Evolutionary conservation across 2,113 vertebrate genomes (phyloP), one percentile per base, ranked within the genome.

Genomic region (Charadrius vociferus): DNA sequence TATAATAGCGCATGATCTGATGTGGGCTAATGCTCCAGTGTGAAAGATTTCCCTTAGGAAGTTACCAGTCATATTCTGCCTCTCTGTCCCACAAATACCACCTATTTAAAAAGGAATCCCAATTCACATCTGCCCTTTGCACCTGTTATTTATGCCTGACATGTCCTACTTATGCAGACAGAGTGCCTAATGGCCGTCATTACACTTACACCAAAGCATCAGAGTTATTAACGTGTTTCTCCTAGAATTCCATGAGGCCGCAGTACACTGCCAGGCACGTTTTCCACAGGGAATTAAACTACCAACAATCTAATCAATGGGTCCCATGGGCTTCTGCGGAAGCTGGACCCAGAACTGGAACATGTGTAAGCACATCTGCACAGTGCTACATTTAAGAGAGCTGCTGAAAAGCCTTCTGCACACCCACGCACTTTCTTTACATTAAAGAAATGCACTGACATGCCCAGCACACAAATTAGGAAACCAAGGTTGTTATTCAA

Each of bases 351-450:
- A 32, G 58, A 24, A 2, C 0, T 29, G 70, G n/a, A 14, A 0
- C 9, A 10, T 10, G 37, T 45, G 70, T 5, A 15, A 32, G 53
- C 58, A 67, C 29, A 47, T 9, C 16, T 30, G 11, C 14, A 13
- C 0, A 10, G 41, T 2, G 13, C 9, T 9, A 29, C 32, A 7
- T 9, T 26, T 7, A 10, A 49, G 41, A 59, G 71, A 15, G 14
- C 18, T 59, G 88, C 53, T 88, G 84, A 74, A 39, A 32, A 62
- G 77, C 72, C 55, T 58, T 5, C 73, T 47, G 50, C 50, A 70
- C 79, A 6, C 58, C 61, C 85, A 43, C 80, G n/a, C 14, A 0
- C 79, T 24, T 8, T 5, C 66, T n/a, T 9, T 30, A 61, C 18
- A 3, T 3, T 8, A 13, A 14, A 2, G 47, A 24, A 56, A 24